Evolutionary conservation across 1,140 invertebrate genomes (phyloP).

Genomic region (Octopus sinensis): DNA sequence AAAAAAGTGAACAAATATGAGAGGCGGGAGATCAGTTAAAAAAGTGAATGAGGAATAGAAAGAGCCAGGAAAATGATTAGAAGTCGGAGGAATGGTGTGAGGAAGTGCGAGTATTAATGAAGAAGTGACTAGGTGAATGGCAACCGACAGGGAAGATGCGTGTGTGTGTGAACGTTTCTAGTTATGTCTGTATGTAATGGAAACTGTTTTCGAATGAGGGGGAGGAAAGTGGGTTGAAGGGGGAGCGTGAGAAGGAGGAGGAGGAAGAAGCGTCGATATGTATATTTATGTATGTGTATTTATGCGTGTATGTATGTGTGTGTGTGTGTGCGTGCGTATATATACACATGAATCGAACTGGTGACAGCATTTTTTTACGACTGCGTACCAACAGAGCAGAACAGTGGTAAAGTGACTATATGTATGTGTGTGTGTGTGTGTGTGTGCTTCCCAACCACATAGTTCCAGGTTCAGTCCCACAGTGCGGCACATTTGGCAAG

Average conservation of each 20-base stretch:
- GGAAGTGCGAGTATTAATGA: not conserved
- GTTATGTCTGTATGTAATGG: not conserved
- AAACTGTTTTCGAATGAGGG: not conserved
- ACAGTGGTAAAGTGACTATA: not conserved
- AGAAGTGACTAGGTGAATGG: not conserved
- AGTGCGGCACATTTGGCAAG: too few relatives aligned
- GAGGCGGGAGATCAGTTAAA: too few relatives aligned
- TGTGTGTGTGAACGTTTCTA: not conserved
- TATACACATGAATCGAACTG: not conserved
- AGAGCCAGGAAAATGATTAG: too few relatives aligned
- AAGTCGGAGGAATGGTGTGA: too few relatives aligned
- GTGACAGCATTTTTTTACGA: not conserved
- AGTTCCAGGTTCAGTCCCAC: too few relatives aligned
- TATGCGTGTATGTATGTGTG: not conserved
- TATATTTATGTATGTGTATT: not conserved
- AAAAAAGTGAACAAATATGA: too few relatives aligned
- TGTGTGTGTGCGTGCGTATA: not conserved
- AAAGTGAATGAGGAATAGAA: too few relatives aligned
- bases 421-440: not conserved
- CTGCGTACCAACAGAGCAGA: not conserved
- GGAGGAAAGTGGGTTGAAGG: not conserved
- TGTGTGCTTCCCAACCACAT: not conserved
- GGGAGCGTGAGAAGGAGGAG: not conserved
- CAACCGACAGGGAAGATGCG: not conserved
- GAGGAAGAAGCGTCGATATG: not conserved